Percentiles rank a stretch among this genome's conserved stretches.
Evolutionary conservation across 2,888 invertebrate genomes (phyloP).

Genomic region (Sycophila texana): DNA sequence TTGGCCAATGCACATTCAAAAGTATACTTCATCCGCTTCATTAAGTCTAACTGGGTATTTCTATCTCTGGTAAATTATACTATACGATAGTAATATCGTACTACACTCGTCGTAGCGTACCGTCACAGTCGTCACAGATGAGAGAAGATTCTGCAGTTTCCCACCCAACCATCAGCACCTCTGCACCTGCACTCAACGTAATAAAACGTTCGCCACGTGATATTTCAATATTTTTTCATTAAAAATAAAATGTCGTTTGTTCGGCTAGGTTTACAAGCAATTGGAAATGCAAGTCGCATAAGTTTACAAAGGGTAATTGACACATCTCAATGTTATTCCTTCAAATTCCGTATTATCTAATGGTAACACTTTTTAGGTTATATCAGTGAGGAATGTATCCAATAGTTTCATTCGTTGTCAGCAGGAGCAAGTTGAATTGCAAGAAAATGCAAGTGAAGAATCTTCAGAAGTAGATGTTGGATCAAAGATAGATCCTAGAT

Average conservation of each 20-base stretch:
- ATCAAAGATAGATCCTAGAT: constrained; percentile 74
- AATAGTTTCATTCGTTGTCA: constrained; percentile 28
- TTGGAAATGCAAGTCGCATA: constrained; percentile 25
- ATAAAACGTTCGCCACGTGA: constrained; percentile 17
- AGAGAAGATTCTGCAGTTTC: too few species aligned
- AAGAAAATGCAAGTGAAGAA: constrained; percentile 18
- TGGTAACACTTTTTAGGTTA: constrained; percentile 50
- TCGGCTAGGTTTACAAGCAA: constrained; percentile 42
- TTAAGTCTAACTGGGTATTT: too few species aligned
- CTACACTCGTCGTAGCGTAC: too few species aligned
- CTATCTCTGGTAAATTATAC: too few species aligned
- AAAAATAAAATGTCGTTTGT: constrained; percentile 52
- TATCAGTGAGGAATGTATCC: constrained; percentile 46
- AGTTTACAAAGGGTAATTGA: constrained; percentile 49
- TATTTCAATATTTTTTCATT: neutral
- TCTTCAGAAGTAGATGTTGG: constrained; percentile 23
- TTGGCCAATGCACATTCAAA: too few species aligned
- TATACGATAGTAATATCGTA: neutral
- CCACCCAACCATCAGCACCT: constrained; percentile 1
- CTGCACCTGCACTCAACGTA: neutral
- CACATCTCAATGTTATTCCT: constrained; percentile 1
- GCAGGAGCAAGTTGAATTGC: constrained; percentile 9
- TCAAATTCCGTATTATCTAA: neutral
- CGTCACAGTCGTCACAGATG: too few species aligned
- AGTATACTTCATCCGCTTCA: too few species aligned